A percentile compares a stretch with the other conserved stretches of the same genome.
Evolutionary conservation across 2,888 invertebrate species (phyloP).

Genomic region (Neoaliturus tenellus): DNA sequence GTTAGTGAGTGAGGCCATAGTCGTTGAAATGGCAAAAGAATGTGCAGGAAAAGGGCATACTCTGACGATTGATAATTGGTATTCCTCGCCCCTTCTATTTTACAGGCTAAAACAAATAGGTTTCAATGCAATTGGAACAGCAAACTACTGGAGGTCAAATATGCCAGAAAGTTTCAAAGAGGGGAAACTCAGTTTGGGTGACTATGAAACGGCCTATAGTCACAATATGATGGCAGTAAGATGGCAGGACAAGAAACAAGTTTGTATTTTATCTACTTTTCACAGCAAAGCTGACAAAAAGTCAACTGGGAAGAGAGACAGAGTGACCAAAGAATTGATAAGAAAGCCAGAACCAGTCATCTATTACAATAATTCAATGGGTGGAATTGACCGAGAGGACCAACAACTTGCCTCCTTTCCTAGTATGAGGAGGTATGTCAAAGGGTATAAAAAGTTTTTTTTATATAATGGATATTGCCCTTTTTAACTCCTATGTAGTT

Average conservation of each 20-base stretch:
- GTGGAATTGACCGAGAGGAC: conserved; percentile 3
- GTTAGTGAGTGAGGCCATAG: too few species aligned
- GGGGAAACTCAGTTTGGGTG: not conserved
- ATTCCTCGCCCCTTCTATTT: not conserved
- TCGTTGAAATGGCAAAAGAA: not conserved
- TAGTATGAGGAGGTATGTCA: not conserved
- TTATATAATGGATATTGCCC: not conserved
- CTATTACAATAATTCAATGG: not conserved
- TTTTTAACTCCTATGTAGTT: not conserved
- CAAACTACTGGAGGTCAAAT: not conserved
- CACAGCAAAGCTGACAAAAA: not conserved
- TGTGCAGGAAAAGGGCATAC: not conserved
- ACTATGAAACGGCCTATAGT: not conserved
- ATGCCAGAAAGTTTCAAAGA: not conserved
- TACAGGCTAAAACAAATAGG: not conserved
- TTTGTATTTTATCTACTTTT: not conserved
- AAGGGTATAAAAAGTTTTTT: not conserved
- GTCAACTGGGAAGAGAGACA: not conserved
- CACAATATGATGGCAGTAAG: not conserved
- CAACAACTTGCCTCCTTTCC: not conserved
- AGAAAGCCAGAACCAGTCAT: not conserved
- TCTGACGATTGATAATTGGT: not conserved
- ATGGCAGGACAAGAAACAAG: not conserved
- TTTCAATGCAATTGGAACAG: not conserved
- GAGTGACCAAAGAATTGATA: not conserved